Conservation (phyloP, 1,140 invertebrate genomes). For the Antheraea pernyi region DNA sequence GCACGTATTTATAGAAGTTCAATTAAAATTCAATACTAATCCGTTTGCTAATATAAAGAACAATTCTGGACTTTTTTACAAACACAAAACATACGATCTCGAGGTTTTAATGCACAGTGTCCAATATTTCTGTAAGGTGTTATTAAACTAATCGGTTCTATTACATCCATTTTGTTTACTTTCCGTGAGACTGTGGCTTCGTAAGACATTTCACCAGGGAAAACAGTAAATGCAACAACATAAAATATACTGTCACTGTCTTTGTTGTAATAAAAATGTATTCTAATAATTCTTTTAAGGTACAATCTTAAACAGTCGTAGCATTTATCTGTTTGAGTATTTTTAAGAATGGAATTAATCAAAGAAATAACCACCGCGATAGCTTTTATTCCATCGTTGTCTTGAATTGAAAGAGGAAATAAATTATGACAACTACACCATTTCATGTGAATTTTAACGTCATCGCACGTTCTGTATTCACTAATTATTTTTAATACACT, state of each 20-base stretch:
- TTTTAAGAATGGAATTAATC: conserved; percentile 37
- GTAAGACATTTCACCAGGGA: conserved; percentile 49
- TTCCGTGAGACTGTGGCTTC: conserved; percentile 50
- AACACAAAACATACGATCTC: conserved; percentile 56
- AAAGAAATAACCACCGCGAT: conserved; percentile 39
- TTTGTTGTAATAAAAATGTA: conserved; percentile 60
- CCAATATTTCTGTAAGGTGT: conserved; percentile 48
- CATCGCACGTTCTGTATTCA: conserved; percentile 84
- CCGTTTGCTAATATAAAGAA: background rate
- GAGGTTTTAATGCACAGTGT: conserved; percentile 40
- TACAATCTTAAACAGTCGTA: conserved; percentile 43
- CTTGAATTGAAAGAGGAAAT: conserved; percentile 48
- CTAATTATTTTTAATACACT: conserved; percentile 84
- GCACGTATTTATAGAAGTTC: no score
- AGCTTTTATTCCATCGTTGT: conserved; percentile 48
- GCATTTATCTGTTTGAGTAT: conserved; percentile 45
- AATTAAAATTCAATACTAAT: no score
- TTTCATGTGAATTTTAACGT: conserved; percentile 86
- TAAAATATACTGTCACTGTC: conserved; percentile 47
- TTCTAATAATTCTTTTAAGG: conserved; percentile 44
- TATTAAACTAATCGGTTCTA: conserved; percentile 50
- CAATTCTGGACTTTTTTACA: conserved; percentile 49
- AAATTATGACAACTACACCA: conserved; percentile 88
- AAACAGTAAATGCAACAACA: conserved; percentile 54
- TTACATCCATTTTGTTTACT: conserved; percentile 25